Base-by-base conservation (phyloP, 2,888 invertebrate genomes). In the Brenthis daphne region DNA sequence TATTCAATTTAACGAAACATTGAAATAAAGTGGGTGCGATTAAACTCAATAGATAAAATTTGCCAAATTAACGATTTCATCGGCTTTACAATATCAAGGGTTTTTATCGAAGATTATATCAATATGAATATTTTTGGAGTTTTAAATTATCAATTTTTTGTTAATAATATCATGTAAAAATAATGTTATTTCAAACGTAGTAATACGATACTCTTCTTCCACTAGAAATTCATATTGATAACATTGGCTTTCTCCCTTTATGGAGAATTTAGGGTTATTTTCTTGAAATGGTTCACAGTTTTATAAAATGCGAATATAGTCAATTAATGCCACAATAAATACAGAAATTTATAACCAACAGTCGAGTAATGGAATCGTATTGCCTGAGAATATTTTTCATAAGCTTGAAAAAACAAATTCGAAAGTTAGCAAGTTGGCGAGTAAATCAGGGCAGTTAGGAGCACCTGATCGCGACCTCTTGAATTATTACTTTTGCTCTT, bases 371-470 rank as follows among this genome's bases (percentile, higher is more conserved):
- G 24, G 61, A 24, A 64, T 53, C 50, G 60, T 72, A 63, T 67
- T 70, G 65, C 58, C 65, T 65, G 65, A 61, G 63, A 66, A 71
- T 73, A 69, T 73, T 73, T 74, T 73, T 74, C 70, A 74, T 71
- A 71, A 70, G 60, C 65, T 68, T 57, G 53, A 68, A 69, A 72
- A 74, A 71, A 74, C 70, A 70, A 73, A 76, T 73, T 73, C 51
- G 58, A 57, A 51, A 73, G 73, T 75, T 72, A 69, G 71, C 77
- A 77, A 79, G 76, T 78, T 77, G 75, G 72, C 71, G 75, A 78
- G 79, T 79, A 79, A 79, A 78, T 79, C 79, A 78, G 75, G 68
- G 78, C 79, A 77, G 77, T 79, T 79, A 77, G 71, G 65, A 74
- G 70, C 79, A 79, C 79, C 79, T 79, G 79, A 79, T 77, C 76